Evolutionary conservation across 2,888 invertebrate species (phyloP).

Genomic region (Anoncus sp.): DNA sequence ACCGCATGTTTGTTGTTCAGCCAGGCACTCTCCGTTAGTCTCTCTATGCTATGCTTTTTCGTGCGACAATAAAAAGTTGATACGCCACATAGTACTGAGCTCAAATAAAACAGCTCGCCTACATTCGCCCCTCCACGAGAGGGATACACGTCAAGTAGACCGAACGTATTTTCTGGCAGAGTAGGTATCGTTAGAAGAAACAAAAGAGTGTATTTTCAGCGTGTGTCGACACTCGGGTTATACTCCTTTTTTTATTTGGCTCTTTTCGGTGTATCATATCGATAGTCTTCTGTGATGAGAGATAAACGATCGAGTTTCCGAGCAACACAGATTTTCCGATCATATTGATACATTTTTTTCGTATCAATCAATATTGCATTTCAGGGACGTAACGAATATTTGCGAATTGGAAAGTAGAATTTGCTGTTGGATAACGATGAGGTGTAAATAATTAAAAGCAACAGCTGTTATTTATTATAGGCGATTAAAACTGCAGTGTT

Average conservation of each 20-base stretch:
- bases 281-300: neutral
- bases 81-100: neutral
- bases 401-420: no score
- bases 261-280: neutral
- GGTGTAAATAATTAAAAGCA: no score
- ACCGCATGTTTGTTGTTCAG: constrained; percentile 36
- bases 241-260: neutral
- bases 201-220: constrained; percentile 20
- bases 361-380: no score
- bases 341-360: no score
- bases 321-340: no score
- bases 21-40: neutral
- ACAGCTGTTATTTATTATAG: no score
- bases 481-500: no score
- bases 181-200: constrained; percentile 11
- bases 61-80: constrained; percentile 16
- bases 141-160: constrained; percentile 1
- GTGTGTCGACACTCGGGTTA: neutral
- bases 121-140: neutral
- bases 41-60: constrained; percentile 19
- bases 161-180: constrained; percentile 8
- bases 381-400: no score
- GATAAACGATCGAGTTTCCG: no score
- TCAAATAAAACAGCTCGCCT: constrained; percentile 21
- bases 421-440: no score